Conservation (phyloP, 2,113 vertebrate species). For the Seriola aureovittata region DNA sequence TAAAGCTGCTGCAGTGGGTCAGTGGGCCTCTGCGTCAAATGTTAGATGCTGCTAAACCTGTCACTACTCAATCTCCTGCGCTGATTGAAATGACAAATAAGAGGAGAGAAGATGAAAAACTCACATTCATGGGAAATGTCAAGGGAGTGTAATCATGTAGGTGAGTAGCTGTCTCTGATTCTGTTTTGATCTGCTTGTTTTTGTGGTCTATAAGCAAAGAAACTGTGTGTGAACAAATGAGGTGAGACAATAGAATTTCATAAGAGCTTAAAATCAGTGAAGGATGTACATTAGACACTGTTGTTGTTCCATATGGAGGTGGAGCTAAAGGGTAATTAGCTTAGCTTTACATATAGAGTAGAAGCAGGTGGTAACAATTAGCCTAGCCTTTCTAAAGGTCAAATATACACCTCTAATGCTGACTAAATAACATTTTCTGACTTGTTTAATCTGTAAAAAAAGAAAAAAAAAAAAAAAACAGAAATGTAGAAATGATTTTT, state of each 20-base stretch:
- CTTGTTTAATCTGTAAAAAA: not conserved
- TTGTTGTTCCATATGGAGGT: not conserved
- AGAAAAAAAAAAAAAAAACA: not conserved
- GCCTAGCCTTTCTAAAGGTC: not conserved
- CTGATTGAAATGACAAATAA: slow-evolving; percentile 36
- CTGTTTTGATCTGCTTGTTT: not conserved
- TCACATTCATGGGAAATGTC: slow-evolving; percentile 16
- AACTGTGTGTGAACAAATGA: slow-evolving; percentile 1
- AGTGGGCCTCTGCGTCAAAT: slow-evolving; percentile 44
- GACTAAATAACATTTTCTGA: not conserved
- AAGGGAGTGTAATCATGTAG: not conserved
- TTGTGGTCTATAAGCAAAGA: not conserved
- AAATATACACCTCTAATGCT: not conserved
- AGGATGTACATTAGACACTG: not conserved
- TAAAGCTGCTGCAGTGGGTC: slow-evolving; percentile 53
- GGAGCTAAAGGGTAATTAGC: not conserved
- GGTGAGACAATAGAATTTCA: not conserved
- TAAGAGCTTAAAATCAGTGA: not conserved
- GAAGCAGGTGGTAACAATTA: not conserved
- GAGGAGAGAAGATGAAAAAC: slow-evolving; percentile 10
- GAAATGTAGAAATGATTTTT: not conserved
- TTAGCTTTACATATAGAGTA: not conserved
- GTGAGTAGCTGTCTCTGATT: not conserved
- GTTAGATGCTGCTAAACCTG: slow-evolving; percentile 54
- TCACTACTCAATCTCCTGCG: slow-evolving; percentile 50